Evolutionary conservation across 2,797 vertebrate genomes (phyloP).

Genomic region (Oreochromis mossambicus): DNA sequence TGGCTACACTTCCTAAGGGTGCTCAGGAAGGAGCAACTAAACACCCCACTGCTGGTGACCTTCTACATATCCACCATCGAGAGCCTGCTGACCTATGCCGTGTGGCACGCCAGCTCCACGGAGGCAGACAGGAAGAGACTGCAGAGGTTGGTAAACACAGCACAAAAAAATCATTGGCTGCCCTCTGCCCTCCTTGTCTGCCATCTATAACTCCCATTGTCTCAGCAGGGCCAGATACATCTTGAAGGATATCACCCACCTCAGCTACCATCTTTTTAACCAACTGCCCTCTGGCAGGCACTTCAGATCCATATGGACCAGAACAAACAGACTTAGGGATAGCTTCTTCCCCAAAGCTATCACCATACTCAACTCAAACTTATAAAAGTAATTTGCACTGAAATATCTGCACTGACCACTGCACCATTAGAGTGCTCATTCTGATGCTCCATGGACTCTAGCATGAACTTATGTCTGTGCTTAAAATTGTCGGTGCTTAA

Average conservation of each 20-base stretch:
- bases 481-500: not conserved
- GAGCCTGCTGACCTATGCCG: not conserved
- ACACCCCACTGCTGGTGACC: not conserved
- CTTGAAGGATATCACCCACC: not conserved
- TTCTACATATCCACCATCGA: not conserved
- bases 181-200: not conserved
- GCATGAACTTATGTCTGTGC: no score
- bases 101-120: not conserved
- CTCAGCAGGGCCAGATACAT: not conserved
- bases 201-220: not conserved
- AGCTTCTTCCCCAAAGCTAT: no score
- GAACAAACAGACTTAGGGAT: not conserved
- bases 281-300: not conserved
- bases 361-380: no score
- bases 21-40: not conserved
- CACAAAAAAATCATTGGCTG: not conserved
- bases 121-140: not conserved
- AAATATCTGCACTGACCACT: no score
- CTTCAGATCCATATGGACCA: not conserved
- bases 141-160: not conserved
- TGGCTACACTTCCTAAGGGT: not conserved
- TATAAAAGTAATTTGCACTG: no score
- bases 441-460: no score
- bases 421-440: no score
- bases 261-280: not conserved